phyloP scores from a whole-genome alignment of 2,113 vertebrate species.

The Tenebrosternarchus preto region DNA sequence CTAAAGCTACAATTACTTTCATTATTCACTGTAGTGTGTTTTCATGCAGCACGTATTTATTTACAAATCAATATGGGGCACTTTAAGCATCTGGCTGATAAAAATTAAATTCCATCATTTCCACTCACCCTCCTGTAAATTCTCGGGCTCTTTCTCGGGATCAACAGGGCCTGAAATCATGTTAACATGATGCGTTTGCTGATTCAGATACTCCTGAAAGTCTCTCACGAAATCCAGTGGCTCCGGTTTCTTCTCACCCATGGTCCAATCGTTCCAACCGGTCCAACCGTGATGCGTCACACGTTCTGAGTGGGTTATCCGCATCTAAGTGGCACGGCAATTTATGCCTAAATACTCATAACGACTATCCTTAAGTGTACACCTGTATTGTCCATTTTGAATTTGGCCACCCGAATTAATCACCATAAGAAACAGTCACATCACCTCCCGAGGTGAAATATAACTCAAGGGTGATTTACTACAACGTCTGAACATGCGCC shows the following conservation, averaged over 20 bases:
- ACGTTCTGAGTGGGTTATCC: background rate
- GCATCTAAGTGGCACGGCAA: background rate
- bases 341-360: background rate
- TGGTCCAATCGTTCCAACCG: slow-evolving; percentile 55
- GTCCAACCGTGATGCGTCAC: slow-evolving; percentile 11
- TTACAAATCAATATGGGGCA: background rate
- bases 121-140: slow-evolving; percentile 85
- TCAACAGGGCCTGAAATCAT: slow-evolving; percentile 97
- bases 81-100: background rate
- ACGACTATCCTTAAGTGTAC: too few species aligned
- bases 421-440: too few species aligned
- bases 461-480: too few species aligned
- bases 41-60: too few species aligned
- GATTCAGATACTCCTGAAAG: slow-evolving; percentile 97
- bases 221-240: slow-evolving; percentile 97
- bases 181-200: slow-evolving; percentile 98
- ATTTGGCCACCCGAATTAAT: too few species aligned
- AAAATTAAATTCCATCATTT: background rate
- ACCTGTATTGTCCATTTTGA: background rate
- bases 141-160: slow-evolving; percentile 89
- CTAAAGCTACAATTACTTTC: too few species aligned
- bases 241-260: slow-evolving; percentile 97
- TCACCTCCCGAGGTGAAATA: too few species aligned
- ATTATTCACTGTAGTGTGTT: too few species aligned
- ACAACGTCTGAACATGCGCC: too few species aligned